Percentiles rank a stretch among this genome's conserved stretches.
Conservation (phyloP, 2,113 vertebrate genomes). For the Nothoprocta perdicaria region DNA sequence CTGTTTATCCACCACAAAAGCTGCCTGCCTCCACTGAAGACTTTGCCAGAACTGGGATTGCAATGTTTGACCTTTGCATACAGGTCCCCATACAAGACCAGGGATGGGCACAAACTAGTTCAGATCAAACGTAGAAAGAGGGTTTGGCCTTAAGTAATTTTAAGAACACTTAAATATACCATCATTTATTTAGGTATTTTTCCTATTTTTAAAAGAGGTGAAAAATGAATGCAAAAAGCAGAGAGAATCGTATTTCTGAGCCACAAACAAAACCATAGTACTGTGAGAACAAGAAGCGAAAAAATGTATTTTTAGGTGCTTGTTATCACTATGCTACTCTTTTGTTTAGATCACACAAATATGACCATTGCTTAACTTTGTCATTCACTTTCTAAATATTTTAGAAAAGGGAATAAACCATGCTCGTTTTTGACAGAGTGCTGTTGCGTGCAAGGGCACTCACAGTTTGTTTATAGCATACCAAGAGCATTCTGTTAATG, state of each 20-base stretch:
- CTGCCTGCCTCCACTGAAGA: neutral
- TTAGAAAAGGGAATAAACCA: neutral
- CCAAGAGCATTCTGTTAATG: conserved; percentile 48
- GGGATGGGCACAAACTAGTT: neutral
- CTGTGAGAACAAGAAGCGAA: neutral
- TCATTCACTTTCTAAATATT: neutral
- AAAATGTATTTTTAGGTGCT: neutral
- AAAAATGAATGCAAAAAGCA: neutral
- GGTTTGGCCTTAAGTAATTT: neutral
- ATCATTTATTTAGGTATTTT: neutral
- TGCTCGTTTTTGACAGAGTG: neutral
- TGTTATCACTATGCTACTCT: neutral
- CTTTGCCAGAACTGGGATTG: neutral
- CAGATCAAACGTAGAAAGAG: neutral
- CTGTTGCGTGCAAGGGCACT: neutral
- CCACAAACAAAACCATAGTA: neutral
- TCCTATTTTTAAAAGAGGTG: neutral
- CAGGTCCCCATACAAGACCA: neutral
- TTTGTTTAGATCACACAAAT: neutral
- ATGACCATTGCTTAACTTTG: neutral
- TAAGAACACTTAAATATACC: neutral
- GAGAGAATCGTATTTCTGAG: neutral
- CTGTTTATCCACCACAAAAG: neutral
- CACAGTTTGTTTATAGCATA: conserved; percentile 26
- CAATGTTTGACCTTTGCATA: neutral